These are phyloP conservation scores for Aromia moschata DNA, from an alignment of 2,888 invertebrate genomes.

Conservation along the genomic window DNA sequence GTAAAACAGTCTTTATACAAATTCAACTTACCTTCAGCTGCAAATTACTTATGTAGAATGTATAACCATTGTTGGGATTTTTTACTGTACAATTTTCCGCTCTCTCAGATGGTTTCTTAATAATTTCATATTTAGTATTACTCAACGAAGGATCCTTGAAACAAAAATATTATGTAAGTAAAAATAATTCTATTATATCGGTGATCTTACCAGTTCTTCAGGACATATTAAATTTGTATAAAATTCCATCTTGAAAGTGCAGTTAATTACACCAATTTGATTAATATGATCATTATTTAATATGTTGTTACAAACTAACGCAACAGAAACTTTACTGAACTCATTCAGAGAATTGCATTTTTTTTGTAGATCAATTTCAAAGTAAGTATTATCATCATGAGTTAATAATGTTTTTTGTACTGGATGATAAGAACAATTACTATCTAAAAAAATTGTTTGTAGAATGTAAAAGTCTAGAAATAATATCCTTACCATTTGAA, in stretches of 20 bases:
- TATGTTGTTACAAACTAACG: slow-evolving; percentile 23
- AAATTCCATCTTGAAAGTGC: slow-evolving; percentile 23
- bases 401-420: background rate
- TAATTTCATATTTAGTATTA: background rate
- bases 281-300: slow-evolving; percentile 22
- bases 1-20: background rate
- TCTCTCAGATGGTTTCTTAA: background rate
- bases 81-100: background rate
- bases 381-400: slow-evolving; percentile 12
- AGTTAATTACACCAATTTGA: background rate
- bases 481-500: background rate
- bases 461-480: no score
- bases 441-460: no score
- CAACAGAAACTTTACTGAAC: slow-evolving; percentile 14
- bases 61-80: slow-evolving; percentile 8
- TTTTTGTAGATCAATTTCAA: slow-evolving; percentile 19
- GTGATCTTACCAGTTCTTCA: slow-evolving; percentile 21
- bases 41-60: background rate
- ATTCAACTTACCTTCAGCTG: slow-evolving; percentile 3
- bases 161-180: no score
- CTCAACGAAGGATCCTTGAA: background rate
- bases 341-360: slow-evolving; percentile 6
- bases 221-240: slow-evolving; percentile 20
- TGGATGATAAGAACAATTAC: slow-evolving; percentile 3
- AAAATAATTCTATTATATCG: no score